Conservation (phyloP, 2,797 vertebrate species). For the Limnodromus scolopaceus region DNA sequence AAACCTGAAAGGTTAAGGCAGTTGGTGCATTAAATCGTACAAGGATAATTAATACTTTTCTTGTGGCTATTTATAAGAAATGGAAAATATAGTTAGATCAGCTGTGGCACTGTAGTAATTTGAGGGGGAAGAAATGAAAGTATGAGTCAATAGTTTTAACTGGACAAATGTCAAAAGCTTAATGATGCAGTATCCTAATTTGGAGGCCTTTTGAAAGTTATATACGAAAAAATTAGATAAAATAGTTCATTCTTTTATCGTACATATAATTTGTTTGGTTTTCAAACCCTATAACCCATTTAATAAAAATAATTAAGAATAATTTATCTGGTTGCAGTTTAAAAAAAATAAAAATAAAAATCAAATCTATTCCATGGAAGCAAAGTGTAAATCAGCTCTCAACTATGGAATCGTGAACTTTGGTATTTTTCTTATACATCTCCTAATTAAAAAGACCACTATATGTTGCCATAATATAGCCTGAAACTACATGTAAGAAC, state of each 20-base stretch:
- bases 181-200: slow-evolving; percentile 79
- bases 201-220: slow-evolving; percentile 74
- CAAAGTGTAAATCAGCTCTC: not conserved
- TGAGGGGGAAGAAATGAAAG: slow-evolving; percentile 84
- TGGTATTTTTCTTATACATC: not conserved
- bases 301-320: not conserved
- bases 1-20: slow-evolving; percentile 99
- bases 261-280: slow-evolving; percentile 31
- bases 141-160: slow-evolving; percentile 85
- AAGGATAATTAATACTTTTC: slow-evolving; percentile 99
- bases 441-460: slow-evolving; percentile 31
- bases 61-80: slow-evolving; percentile 99
- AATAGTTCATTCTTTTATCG: slow-evolving; percentile 55
- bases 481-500: not conserved
- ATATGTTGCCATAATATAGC: slow-evolving; percentile 11
- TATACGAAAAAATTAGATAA: slow-evolving; percentile 39
- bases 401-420: not conserved
- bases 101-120: slow-evolving; percentile 92
- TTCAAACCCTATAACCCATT: not conserved
- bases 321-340: not conserved
- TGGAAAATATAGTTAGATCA: slow-evolving; percentile 94
- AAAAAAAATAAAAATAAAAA: not conserved
- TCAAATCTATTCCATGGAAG: rapidly evolving
- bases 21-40: slow-evolving; percentile 99
- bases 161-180: slow-evolving; percentile 85